phyloP scores from a whole-genome alignment of 2,113 vertebrate species.

The Lampris megalopsis region DNA sequence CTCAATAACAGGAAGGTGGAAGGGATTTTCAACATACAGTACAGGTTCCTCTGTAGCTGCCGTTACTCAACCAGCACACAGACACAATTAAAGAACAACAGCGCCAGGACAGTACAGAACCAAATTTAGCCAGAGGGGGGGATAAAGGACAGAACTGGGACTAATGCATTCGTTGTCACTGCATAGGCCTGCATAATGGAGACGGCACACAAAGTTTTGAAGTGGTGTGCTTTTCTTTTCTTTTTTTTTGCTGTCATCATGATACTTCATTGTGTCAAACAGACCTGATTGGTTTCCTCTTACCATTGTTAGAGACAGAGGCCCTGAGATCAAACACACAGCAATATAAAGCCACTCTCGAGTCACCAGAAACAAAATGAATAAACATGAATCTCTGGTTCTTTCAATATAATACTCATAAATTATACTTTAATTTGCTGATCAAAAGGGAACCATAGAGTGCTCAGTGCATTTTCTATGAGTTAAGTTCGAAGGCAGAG shows the following conservation, averaged over 20 bases:
- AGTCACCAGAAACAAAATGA: slow-evolving; percentile 13
- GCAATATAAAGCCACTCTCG: neutral
- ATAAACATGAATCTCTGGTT: slow-evolving; percentile 27
- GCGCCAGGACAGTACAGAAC: neutral
- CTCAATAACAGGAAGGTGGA: neutral
- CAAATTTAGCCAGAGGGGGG: neutral
- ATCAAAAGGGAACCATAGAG: slow-evolving; percentile 23
- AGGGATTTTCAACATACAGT: neutral
- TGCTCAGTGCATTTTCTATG: neutral
- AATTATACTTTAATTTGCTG: slow-evolving; percentile 22
- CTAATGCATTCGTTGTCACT: neutral
- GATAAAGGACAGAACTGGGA: neutral
- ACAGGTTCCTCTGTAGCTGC: neutral
- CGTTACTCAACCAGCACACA: too few relatives aligned
- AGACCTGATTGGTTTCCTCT: neutral
- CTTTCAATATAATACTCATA: slow-evolving; percentile 28
- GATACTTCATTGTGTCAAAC: slow-evolving; percentile 15
- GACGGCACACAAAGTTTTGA: neutral
- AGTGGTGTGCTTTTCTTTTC: neutral
- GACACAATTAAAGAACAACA: neutral
- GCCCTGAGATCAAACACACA: slow-evolving; percentile 19
- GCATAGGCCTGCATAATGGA: neutral
- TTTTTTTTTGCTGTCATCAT: neutral
- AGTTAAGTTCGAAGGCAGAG: neutral
- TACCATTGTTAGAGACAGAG: neutral